These are phyloP conservation scores for Schmidtea mediterranea DNA, from an alignment of 1,140 invertebrate species.

Conservation along the genomic window DNA sequence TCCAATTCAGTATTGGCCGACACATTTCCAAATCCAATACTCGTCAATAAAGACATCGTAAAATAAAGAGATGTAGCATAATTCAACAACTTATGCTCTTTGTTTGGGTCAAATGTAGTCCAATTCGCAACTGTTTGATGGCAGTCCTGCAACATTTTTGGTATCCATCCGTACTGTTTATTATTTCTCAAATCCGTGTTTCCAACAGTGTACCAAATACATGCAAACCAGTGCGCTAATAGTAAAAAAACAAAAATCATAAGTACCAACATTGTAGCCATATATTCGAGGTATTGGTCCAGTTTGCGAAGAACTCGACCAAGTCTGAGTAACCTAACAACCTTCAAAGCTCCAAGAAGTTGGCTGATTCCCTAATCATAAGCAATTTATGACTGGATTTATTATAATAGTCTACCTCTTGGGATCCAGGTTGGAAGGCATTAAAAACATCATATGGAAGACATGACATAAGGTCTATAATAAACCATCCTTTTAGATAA, in stretches of 20 bases:
- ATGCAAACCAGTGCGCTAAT: constrained; percentile 43
- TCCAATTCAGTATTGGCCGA: constrained; percentile 95
- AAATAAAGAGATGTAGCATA: constrained; percentile 93
- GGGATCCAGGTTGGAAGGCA: constrained; percentile 33
- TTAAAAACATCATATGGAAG: constrained; percentile 99
- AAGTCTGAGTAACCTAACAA: constrained; percentile 70
- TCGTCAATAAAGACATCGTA: constrained; percentile 99
- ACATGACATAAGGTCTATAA: constrained; percentile 92
- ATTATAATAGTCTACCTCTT: too few relatives aligned
- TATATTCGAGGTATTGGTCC: constrained; percentile 95
- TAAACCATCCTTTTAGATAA: constrained; percentile 96
- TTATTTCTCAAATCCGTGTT: constrained; percentile 16
- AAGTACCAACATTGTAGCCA: constrained; percentile 87
- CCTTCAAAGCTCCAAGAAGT: constrained; percentile 39
- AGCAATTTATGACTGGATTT: constrained; percentile 16
- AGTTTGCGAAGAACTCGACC: constrained; percentile 88
- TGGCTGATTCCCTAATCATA: constrained; percentile 55
- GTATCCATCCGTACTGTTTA: constrained; percentile 18
- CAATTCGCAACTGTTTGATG: too few relatives aligned
- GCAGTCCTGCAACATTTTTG: not conserved
- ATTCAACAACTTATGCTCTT: constrained; percentile 12
- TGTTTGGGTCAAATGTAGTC: not conserved
- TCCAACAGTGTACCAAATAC: constrained; percentile 53
- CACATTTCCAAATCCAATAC: constrained; percentile 95
- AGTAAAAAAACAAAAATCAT: constrained; percentile 37